These are phyloP conservation scores for Drosophila picticornis DNA, from an alignment of 2,888 invertebrate genomes.

Conservation along the genomic window DNA sequence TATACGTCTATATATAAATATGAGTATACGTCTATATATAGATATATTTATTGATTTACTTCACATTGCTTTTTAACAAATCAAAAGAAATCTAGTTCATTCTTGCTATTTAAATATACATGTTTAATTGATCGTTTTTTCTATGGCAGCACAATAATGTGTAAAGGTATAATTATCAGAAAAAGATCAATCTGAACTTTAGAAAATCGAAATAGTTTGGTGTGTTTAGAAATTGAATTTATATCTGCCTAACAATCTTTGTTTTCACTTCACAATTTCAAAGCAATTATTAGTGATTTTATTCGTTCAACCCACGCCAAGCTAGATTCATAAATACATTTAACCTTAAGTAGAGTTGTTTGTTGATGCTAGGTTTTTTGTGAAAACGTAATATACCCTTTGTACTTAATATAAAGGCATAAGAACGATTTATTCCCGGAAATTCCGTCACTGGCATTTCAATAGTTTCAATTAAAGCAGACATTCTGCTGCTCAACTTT, in stretches of 20 bases:
- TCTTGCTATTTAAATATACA: background rate
- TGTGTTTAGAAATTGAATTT: background rate
- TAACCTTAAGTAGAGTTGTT: background rate
- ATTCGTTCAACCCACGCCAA: background rate
- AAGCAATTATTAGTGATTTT: background rate
- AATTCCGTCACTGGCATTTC: background rate
- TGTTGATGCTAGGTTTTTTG: too few relatives aligned
- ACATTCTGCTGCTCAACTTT: slow-evolving; percentile 1
- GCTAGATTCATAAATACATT: background rate
- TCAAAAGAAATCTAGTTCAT: background rate
- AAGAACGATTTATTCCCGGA: background rate
- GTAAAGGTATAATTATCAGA: background rate
- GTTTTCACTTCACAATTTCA: background rate
- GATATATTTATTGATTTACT: background rate
- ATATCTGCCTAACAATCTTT: background rate
- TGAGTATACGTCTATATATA: background rate
- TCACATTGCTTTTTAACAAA: background rate
- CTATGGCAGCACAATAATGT: background rate
- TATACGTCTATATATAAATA: background rate
- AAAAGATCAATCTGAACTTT: background rate
- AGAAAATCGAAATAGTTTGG: background rate
- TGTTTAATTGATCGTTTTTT: background rate
- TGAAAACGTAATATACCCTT: background rate
- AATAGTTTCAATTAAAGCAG: slow-evolving; percentile 6
- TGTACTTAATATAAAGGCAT: background rate